Percentiles rank a stretch among this genome's conserved stretches.
Evolutionary conservation across 2,888 invertebrate genomes (phyloP).

Genomic region (Zeuzera pyrina): DNA sequence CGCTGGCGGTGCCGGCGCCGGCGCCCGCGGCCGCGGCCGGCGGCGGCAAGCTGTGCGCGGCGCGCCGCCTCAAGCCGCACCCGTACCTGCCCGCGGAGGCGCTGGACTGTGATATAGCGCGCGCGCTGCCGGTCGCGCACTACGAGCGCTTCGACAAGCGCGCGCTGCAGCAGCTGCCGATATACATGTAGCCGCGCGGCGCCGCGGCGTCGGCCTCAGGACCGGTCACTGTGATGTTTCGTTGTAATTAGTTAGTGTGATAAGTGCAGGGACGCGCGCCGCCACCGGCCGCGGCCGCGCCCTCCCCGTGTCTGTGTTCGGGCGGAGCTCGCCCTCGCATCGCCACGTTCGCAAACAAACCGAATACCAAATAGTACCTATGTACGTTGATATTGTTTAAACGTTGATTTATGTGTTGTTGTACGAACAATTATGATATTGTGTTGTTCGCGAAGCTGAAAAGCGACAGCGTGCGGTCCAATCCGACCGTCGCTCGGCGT

Average conservation of each 20-base stretch:
- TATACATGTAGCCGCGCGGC: constrained; percentile 60
- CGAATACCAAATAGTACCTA: constrained; percentile 64
- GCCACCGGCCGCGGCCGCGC: constrained; percentile 12
- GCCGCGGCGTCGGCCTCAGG: too few relatives aligned
- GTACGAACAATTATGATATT: constrained; percentile 42
- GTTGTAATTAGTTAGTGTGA: constrained; percentile 56
- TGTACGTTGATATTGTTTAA: constrained; percentile 61
- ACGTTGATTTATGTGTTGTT: constrained; percentile 60
- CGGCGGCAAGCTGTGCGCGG: constrained; percentile 30
- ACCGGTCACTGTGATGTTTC: constrained; percentile 54
- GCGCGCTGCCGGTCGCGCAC: constrained; percentile 46
- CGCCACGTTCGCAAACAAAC: constrained; percentile 30
- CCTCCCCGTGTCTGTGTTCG: constrained; percentile 14
- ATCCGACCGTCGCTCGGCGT: constrained; percentile 17
- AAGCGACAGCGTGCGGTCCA: constrained; percentile 22
- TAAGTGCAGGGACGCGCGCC: constrained; percentile 30
- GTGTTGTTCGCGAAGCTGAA: constrained; percentile 29
- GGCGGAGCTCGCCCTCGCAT: constrained; percentile 14
- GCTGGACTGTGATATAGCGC: constrained; percentile 60
- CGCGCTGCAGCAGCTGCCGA: constrained; percentile 66
- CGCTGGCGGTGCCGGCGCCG: constrained; percentile 21
- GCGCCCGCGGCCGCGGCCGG: constrained; percentile 27
- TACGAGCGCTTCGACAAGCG: constrained; percentile 68
- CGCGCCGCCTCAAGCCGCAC: constrained; percentile 42
- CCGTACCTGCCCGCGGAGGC: constrained; percentile 35